Percentiles rank a stretch among this genome's conserved stretches.
Conservation (phyloP, 2,113 vertebrate species). For the Lipotes vexillifer region DNA sequence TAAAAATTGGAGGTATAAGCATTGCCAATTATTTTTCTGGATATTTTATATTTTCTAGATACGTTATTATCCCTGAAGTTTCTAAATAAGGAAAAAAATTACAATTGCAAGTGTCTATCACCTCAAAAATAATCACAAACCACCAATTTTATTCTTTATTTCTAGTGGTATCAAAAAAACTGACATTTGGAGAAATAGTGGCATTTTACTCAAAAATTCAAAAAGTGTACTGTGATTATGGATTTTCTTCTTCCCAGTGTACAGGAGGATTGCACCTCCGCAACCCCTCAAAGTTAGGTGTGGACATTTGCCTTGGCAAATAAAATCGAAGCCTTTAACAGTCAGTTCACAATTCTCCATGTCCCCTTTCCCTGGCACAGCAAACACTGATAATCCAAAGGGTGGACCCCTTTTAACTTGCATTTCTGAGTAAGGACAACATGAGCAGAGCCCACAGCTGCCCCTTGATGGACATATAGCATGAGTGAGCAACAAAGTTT, state of each 20-base stretch:
- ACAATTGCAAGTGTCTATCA: neutral
- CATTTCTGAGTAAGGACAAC: neutral
- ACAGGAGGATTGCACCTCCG: neutral
- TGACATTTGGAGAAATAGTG: neutral
- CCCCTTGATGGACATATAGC: neutral
- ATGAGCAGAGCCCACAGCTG: neutral
- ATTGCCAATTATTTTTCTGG: neutral
- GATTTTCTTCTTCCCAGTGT: neutral
- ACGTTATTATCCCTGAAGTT: neutral
- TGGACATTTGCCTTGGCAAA: neutral
- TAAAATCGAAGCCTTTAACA: neutral
- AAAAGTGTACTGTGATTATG: neutral
- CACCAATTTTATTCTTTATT: neutral
- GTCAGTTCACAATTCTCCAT: neutral
- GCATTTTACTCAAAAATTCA: slow-evolving; percentile 5
- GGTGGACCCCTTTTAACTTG: neutral
- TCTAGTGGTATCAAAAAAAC: neutral
- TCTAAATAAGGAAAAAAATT: neutral
- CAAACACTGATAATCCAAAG: neutral
- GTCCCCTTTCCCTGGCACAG: neutral
- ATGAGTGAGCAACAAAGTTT: neutral
- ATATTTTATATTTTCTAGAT: neutral
- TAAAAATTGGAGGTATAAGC: neutral
- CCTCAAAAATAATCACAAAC: neutral
- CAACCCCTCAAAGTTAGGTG: neutral